Evolutionary conservation across 2,888 invertebrate genomes (phyloP), one percentile per base, ranked within the genome.

Genomic region (Tetheella fluctuosa): DNA sequence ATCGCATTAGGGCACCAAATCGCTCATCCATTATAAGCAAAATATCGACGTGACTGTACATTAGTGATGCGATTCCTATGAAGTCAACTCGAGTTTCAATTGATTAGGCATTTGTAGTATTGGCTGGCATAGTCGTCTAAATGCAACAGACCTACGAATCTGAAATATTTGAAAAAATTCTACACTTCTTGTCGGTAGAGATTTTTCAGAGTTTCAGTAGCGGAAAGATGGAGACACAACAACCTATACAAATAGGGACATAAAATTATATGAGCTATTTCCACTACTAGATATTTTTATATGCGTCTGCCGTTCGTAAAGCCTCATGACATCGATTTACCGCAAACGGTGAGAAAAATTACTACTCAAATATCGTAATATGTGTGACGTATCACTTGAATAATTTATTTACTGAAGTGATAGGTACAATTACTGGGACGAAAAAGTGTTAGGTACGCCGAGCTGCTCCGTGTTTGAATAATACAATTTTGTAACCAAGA

Each of bases 11-110:
- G 71, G 74, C 62, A 61, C 73, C 73, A 76, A 80, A 80, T 78
- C 78, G 73, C 69, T 76, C 77, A 78, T 80, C 79, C 77, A 84
- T 86, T 85, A 86, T 77, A 75, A 74, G 75, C 76, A 80, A 82
- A 77, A 77, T 67, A 72, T 66, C 68, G 69, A 65, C 65, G 48
- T 48, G 48, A 48, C 48, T 48, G 20, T 48, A 48, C 48, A 20
- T 48, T 48, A 48, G 48, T 48, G 48, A 20, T 48, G 48, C n/a
- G 20, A 20, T 8, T 20, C 17, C 17, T 48, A 48, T 48, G 48
- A 48, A 48, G 48, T 48, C 48, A 48, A 48, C 10, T 48, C 48
- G 20, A 48, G 20, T 23, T 42, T n/a, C 17, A 42, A 48, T 48
- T 20, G 48, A 48, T 48, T 48, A 20, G 48, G 10, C 8, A 48